A percentile compares a stretch with the other conserved stretches of the same genome.
These are phyloP conservation scores for Patella caerulea DNA, from an alignment of 2,888 invertebrate genomes.

Conservation along the genomic window DNA sequence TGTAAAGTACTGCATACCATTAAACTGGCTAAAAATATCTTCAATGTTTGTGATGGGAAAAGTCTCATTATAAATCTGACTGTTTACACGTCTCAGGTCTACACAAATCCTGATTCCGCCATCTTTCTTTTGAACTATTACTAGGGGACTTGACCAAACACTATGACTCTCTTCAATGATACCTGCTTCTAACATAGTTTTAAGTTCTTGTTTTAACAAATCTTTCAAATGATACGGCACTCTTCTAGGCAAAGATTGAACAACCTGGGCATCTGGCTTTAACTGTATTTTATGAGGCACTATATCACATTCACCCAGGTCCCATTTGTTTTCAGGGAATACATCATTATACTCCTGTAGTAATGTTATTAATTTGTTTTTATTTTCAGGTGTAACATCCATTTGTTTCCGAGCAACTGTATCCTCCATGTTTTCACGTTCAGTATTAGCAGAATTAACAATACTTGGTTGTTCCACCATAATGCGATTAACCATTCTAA, in stretches of 20 bases:
- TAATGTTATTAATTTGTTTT: too few relatives aligned
- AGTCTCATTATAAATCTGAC: not conserved
- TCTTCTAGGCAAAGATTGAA: not conserved
- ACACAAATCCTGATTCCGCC: not conserved
- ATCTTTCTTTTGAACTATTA: not conserved
- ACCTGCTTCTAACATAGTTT: not conserved
- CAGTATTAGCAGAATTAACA: too few relatives aligned
- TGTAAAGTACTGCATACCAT: not conserved
- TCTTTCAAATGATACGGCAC: not conserved
- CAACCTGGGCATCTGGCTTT: not conserved
- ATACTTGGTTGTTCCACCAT: not conserved
- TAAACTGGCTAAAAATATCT: not conserved
- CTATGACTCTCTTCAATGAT: not conserved
- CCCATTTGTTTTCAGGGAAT: not conserved
- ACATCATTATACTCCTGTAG: not conserved
- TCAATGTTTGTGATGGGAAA: not conserved
- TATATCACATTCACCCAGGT: not conserved
- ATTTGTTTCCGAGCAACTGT: too few relatives aligned
- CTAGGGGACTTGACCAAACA: not conserved
- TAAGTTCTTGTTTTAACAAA: not conserved
- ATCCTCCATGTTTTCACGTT: too few relatives aligned
- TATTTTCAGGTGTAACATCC: too few relatives aligned
- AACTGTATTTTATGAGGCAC: not conserved
- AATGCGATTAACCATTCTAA: not conserved
- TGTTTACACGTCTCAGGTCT: not conserved